Percentiles rank a stretch among this genome's conserved stretches.
Evolutionary conservation across 2,888 invertebrate species (phyloP).

Genomic region (Gymnoscelis rufifasciata): DNA sequence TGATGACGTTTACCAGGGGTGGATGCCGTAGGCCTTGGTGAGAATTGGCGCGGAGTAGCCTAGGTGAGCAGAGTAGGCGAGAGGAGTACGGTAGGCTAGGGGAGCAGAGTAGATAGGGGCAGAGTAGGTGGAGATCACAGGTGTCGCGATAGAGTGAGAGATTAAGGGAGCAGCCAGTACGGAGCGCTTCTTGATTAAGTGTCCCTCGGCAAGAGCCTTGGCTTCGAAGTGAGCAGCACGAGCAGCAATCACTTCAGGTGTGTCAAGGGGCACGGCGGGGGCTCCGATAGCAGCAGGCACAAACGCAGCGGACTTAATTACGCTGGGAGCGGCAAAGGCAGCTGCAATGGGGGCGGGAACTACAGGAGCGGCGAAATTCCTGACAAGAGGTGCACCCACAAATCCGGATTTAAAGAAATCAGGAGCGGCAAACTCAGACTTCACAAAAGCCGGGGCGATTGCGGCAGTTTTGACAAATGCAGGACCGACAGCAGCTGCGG

Average conservation of each 20-base stretch:
- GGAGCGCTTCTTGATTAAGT: slow-evolving; percentile 65
- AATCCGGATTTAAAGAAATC: slow-evolving; percentile 6
- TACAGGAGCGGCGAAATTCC: slow-evolving; percentile 23
- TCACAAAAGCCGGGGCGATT: slow-evolving; percentile 33
- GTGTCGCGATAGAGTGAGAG: slow-evolving; percentile 44
- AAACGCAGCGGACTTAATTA: slow-evolving; percentile 33
- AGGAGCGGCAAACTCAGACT: slow-evolving; percentile 23
- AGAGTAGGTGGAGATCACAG: slow-evolving; percentile 46
- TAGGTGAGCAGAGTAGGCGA: slow-evolving; percentile 36
- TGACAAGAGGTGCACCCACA: slow-evolving; percentile 12
- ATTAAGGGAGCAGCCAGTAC: slow-evolving; percentile 44
- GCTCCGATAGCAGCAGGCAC: slow-evolving; percentile 36
- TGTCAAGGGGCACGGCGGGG: slow-evolving; percentile 55
- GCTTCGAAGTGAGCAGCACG: slow-evolving; percentile 63
- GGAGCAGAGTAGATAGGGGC: slow-evolving; percentile 48
- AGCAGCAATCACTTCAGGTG: slow-evolving; percentile 63
- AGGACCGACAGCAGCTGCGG: slow-evolving; percentile 36
- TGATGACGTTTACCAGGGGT: slow-evolving; percentile 59
- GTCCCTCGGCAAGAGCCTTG: slow-evolving; percentile 54
- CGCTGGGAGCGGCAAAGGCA: slow-evolving; percentile 28
- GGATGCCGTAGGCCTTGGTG: slow-evolving; percentile 55
- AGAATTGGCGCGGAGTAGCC: slow-evolving; percentile 46
- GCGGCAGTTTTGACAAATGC: slow-evolving; percentile 34
- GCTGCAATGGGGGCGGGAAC: slow-evolving; percentile 24
- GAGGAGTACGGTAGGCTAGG: slow-evolving; percentile 43